Conservation (phyloP, 2,888 invertebrate genomes). For the Idaea biselata region DNA sequence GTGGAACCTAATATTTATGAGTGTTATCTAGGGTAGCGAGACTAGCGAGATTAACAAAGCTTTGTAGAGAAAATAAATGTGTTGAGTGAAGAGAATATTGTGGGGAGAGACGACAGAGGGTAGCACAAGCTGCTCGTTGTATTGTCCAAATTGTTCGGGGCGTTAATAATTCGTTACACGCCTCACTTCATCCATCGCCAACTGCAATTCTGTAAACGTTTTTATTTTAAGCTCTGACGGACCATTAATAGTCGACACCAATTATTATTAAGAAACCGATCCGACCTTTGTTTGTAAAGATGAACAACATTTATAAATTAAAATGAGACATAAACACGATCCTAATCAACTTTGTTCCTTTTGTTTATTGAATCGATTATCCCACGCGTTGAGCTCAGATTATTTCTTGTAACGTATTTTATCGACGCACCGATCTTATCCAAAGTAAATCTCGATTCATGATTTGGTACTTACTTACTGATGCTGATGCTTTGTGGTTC, state of each 20-base stretch:
- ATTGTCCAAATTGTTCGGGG: constrained; percentile 65
- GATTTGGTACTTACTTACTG: constrained; percentile 16
- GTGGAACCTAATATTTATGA: constrained; percentile 30
- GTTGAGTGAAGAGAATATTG: constrained; percentile 45
- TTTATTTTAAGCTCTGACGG: constrained; percentile 29
- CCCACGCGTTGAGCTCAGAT: constrained; percentile 50
- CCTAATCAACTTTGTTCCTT: constrained; percentile 50
- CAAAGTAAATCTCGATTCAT: constrained; percentile 47
- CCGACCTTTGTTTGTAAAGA: constrained; percentile 22
- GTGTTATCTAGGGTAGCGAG: constrained; percentile 33
- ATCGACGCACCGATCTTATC: constrained; percentile 52
- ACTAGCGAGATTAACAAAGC: constrained; percentile 37
- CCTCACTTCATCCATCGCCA: constrained; percentile 50
- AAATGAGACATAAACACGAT: constrained; percentile 51
- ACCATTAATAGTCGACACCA: constrained; percentile 20
- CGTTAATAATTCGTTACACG: constrained; percentile 64
- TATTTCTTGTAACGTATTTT: constrained; percentile 52
- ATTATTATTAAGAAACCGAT: constrained; percentile 19
- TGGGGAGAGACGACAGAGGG: constrained; percentile 42
- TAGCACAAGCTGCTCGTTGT: constrained; percentile 48
- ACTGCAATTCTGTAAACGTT: constrained; percentile 50
- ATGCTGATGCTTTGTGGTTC: neutral
- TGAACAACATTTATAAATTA: constrained; percentile 36
- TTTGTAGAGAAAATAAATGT: constrained; percentile 48
- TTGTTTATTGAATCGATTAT: constrained; percentile 65